Base-by-base conservation (phyloP, 2,797 vertebrate genomes). In the Dermochelys coriacea region DNA sequence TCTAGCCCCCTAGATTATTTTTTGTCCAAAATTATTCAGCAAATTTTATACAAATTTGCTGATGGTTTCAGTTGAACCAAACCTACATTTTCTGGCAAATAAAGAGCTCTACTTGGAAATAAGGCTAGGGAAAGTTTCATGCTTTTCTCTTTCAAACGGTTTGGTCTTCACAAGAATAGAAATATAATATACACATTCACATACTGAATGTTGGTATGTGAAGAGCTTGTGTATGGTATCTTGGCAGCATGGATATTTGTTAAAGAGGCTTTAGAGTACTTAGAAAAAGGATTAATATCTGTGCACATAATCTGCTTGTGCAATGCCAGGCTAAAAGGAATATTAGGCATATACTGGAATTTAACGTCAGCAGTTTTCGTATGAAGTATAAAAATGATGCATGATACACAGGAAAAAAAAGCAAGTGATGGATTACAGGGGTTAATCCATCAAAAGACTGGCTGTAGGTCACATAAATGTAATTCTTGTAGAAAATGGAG, bases 391-490 rank as follows among this genome's bases (percentile, higher is more conserved):
- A 93, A 94, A 96, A 88, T 90, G 75, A 94, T 93, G 61, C 83
- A 75, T 79, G 91, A 91, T 15, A 34, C 11, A 89, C 57, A 96
- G 88, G 41, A n/a, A 29, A 93, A 93, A 97, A 93, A 87, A 84
- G 10, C 27, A 82, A 61, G 82, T 93, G 64, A 80, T 92, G 90
- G 71, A 92, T 97, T 95, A 88, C 25, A 96, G 84, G 81, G 92
- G 90, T 97, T 94, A 96, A 95, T 96, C 95, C 90, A 94, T 93
- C 77, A 92, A 86, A 97, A 97, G 52, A 15, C 83, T 96, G 88
- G 31, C 89, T 94, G 55, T 34, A 49, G 84, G 45, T 89, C 80
- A 87, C 84, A 59, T 81, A 85, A 94, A 64, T 92, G n/a, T 89
- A 41, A 87, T 71, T 55, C 88, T 52, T 68, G 4, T 80, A 49